Evolutionary conservation across 2,888 invertebrate species (phyloP), one percentile per base, ranked within the genome.

Genomic region (Epinotia nisella): DNA sequence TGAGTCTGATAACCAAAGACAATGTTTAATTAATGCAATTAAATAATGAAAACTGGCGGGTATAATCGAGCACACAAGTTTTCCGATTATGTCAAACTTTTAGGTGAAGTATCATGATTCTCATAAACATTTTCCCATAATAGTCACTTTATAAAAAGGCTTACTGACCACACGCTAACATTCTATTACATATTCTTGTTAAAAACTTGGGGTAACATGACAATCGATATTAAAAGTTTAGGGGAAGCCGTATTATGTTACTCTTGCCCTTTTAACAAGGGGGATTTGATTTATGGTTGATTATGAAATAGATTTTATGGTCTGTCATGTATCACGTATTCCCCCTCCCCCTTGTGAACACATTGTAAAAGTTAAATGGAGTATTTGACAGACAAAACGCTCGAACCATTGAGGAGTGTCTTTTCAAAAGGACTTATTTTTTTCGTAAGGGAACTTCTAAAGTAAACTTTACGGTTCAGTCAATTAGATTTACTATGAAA

Each of bases 261-360:
- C 72, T 75, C 29, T 75, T 74, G 76, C 78, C 79, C 82, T 83
- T 80, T 78, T 78, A 80, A 78, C 80, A 78, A 81, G 78, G 78
- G 79, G 78, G 81, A 73, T 73, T 73, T 73, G 82, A 85, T 86
- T 87, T 85, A 84, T 79, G 82, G 81, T 74, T 78, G 78, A 79
- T 81, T 78, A 79, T 74, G 84, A 82, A 87, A 87, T 82, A 81
- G 84, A 78, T 86, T 88, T 87, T 84, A 89, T 87, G 88, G 84
- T 79, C 84, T 85, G 88, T 88, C 82, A 84, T 85, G 82, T 82
- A 24, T 82, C 85, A 85, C 87, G 87, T 79, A 74, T 2, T 35
- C 35, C 35, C 35, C 35, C 9, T 77, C 58, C 56, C 62, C 49
- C 29, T 58, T 69, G 62, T 62, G 56, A 73, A 51, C 68, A 66